A percentile compares a stretch with the other conserved stretches of the same genome.
Evolutionary conservation across 1,140 invertebrate species (phyloP).

Genomic region (Dysdera silvatica): DNA sequence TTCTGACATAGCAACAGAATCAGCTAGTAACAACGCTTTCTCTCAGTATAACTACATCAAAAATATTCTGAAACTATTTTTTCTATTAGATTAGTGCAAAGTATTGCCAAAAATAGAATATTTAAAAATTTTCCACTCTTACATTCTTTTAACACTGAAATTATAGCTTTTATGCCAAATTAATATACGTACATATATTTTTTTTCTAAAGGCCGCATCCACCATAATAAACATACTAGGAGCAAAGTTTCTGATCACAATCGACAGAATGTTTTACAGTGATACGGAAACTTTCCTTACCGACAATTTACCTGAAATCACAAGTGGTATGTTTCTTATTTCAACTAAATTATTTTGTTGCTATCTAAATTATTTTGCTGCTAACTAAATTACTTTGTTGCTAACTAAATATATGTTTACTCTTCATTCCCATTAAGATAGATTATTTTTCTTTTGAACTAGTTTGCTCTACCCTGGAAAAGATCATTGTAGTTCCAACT

Average conservation of each 20-base stretch:
- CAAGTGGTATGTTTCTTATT: slow-evolving; percentile 1
- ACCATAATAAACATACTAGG: slow-evolving; percentile 23
- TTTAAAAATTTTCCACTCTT: too few relatives aligned
- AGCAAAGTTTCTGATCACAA: slow-evolving; percentile 19
- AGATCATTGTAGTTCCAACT: slow-evolving; percentile 16
- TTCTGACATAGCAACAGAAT: too few relatives aligned
- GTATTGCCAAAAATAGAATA: too few relatives aligned
- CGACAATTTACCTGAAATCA: slow-evolving; percentile 19
- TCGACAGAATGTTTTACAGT: slow-evolving; percentile 19
- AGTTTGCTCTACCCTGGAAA: background rate
- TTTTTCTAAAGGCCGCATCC: slow-evolving; percentile 3
- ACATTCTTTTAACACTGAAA: too few relatives aligned
- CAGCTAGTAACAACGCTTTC: too few relatives aligned
- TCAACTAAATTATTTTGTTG: background rate
- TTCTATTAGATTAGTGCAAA: too few relatives aligned
- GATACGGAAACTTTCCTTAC: slow-evolving; percentile 6
- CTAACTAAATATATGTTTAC: background rate
- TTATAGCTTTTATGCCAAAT: background rate
- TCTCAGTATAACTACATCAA: too few relatives aligned
- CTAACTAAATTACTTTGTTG: background rate
- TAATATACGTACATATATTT: background rate
- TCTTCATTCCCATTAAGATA: background rate
- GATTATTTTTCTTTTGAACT: background rate
- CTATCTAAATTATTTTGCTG: background rate
- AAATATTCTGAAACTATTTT: too few relatives aligned